phyloP scores from a whole-genome alignment of 2,113 vertebrate species.

The Saguinus midas region DNA sequence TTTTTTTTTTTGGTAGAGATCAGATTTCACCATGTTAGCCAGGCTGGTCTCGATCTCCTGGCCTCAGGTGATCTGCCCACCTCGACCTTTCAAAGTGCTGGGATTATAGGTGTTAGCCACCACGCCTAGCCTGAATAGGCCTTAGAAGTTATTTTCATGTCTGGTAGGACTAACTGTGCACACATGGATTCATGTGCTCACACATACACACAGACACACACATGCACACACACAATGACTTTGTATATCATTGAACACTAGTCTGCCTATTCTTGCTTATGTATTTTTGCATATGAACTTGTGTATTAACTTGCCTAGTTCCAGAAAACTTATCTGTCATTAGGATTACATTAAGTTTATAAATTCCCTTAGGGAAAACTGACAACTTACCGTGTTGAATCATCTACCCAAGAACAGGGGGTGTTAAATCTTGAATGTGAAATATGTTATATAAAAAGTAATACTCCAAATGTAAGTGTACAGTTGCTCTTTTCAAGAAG shows the following conservation, averaged over 20 bases:
- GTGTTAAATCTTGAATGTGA: not conserved
- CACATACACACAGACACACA: too few species aligned
- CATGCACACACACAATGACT: too few species aligned
- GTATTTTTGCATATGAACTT: not conserved
- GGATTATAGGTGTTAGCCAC: too few species aligned
- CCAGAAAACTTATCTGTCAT: not conserved
- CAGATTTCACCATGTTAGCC: too few species aligned
- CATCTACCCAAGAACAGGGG: not conserved
- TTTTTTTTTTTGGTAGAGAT: too few species aligned
- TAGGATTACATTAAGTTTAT: not conserved
- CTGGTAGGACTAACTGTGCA: not conserved
- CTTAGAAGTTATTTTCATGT: not conserved
- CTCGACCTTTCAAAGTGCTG: too few species aligned
- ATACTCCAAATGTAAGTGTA: not conserved
- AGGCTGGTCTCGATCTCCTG: too few species aligned
- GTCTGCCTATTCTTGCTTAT: not conserved
- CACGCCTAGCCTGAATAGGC: too few species aligned
- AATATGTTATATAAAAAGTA: not conserved
- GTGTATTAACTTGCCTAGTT: not conserved
- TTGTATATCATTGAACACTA: not conserved
- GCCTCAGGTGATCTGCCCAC: too few species aligned
- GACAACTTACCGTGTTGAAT: not conserved
- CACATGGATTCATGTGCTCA: fast-evolving
- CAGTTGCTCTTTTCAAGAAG: not conserved
- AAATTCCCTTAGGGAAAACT: not conserved